These are phyloP conservation scores for Nyctibius grandis DNA, from an alignment of 2,797 vertebrate species.

Conservation along the genomic window DNA sequence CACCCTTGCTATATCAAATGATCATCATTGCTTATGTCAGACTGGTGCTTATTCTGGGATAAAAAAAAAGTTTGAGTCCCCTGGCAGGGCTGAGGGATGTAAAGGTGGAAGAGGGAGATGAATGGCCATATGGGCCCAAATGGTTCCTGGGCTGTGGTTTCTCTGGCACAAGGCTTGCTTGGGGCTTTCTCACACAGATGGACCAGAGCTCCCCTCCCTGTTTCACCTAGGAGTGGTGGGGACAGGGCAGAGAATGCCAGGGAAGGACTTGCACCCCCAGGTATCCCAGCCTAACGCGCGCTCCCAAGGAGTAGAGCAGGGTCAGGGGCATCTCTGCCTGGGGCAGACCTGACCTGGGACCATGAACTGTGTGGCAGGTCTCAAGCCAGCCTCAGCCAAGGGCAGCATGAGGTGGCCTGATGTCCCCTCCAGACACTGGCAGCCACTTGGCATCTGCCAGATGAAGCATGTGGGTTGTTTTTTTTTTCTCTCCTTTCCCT, in stretches of 20 bases:
- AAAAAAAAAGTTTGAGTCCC: not conserved
- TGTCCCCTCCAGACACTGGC: fast-evolving
- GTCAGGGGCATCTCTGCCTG: not conserved
- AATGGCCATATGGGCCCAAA: fast-evolving
- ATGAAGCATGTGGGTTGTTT: fast-evolving
- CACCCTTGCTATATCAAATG: not conserved
- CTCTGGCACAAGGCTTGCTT: not conserved
- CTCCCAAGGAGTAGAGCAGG: not conserved
- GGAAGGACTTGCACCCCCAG: not conserved
- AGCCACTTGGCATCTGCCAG: not conserved
- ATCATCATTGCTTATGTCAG: conserved; percentile 25
- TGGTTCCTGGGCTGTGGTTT: not conserved
- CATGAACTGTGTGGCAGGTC: not conserved
- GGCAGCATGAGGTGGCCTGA: fast-evolving
- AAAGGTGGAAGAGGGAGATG: not conserved
- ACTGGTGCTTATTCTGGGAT: not conserved
- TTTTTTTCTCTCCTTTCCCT: not conserved
- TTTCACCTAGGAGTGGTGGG: not conserved
- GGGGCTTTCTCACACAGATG: not conserved
- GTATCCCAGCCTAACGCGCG: fast-evolving
- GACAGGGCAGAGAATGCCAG: not conserved
- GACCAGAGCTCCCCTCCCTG: not conserved
- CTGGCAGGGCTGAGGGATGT: not conserved
- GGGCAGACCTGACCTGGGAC: not conserved
- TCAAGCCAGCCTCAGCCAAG: not conserved